Evolutionary conservation across 1,140 invertebrate species (phyloP).

Genomic region (Drosophila micromelanica): DNA sequence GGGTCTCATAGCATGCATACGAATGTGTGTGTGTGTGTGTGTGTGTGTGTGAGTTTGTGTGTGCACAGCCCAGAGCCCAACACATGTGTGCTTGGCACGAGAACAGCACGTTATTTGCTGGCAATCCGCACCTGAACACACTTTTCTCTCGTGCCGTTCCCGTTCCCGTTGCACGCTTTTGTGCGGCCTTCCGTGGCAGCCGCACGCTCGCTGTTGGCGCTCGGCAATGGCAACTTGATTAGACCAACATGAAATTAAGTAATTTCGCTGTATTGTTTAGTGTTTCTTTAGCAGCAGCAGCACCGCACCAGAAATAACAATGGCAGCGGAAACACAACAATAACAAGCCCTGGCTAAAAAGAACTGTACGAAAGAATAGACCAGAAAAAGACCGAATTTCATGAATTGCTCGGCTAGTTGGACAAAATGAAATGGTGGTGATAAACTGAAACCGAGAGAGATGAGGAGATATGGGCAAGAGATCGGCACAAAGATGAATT

Average conservation of each 20-base stretch:
- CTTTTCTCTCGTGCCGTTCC: conserved; percentile 8
- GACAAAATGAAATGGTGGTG: not conserved
- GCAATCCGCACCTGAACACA: conserved; percentile 34
- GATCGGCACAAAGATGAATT: not conserved
- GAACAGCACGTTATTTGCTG: conserved; percentile 52
- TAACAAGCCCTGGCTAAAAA: conserved; percentile 29
- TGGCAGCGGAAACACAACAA: conserved; percentile 32
- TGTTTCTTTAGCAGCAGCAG: conserved; percentile 43
- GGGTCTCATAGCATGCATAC: not conserved
- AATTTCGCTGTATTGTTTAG: conserved; percentile 77
- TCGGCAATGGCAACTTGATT: conserved; percentile 77
- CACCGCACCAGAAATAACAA: conserved; percentile 32
- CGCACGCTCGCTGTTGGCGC: conserved; percentile 36
- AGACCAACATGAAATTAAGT: conserved; percentile 82
- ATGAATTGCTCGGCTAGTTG: conserved; percentile 56
- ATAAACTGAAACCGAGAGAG: not conserved
- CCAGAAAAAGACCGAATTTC: conserved; percentile 58
- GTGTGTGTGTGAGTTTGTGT: too few relatives aligned
- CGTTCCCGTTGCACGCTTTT: conserved; percentile 51
- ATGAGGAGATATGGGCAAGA: not conserved
- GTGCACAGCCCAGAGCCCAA: not conserved
- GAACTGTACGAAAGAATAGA: conserved; percentile 47
- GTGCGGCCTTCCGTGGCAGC: conserved; percentile 64
- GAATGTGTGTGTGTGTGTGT: too few relatives aligned
- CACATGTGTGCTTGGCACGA: conserved; percentile 48